Conservation (phyloP, 2,888 invertebrate species). For the Loripinus fragilis region DNA sequence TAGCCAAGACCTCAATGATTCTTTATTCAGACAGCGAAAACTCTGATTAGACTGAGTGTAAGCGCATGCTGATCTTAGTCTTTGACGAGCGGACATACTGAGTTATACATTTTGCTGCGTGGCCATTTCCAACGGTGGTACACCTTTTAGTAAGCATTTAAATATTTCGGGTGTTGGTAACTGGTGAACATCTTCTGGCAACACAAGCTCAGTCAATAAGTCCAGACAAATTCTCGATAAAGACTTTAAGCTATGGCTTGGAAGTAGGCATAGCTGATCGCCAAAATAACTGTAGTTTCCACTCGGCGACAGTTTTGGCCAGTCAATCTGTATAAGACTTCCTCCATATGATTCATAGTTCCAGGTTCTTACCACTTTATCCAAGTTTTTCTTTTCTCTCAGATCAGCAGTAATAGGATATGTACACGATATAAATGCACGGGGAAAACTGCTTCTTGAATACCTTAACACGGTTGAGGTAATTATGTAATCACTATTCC, state of each 20-base stretch:
- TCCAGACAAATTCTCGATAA: neutral
- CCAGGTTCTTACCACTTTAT: neutral
- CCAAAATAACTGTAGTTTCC: neutral
- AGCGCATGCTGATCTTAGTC: too few relatives aligned
- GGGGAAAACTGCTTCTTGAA: neutral
- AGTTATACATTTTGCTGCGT: too few relatives aligned
- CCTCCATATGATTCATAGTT: neutral
- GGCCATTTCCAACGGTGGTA: neutral
- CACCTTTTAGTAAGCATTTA: neutral
- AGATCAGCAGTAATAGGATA: neutral
- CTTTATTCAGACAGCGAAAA: too few relatives aligned
- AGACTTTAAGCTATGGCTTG: neutral
- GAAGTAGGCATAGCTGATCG: neutral
- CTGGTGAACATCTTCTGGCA: neutral
- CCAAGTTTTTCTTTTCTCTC: neutral
- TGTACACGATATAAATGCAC: neutral
- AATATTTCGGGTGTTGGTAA: neutral
- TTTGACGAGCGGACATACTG: too few relatives aligned
- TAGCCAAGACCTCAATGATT: too few relatives aligned
- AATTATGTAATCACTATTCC: neutral
- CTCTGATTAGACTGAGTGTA: too few relatives aligned
- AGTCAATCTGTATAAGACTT: neutral
- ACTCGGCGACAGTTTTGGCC: constrained; percentile 12
- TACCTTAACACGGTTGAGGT: neutral
- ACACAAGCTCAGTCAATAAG: neutral